These are phyloP conservation scores for Clarias magur DNA, from an alignment of 2,113 vertebrate genomes.

Conservation along the genomic window DNA sequence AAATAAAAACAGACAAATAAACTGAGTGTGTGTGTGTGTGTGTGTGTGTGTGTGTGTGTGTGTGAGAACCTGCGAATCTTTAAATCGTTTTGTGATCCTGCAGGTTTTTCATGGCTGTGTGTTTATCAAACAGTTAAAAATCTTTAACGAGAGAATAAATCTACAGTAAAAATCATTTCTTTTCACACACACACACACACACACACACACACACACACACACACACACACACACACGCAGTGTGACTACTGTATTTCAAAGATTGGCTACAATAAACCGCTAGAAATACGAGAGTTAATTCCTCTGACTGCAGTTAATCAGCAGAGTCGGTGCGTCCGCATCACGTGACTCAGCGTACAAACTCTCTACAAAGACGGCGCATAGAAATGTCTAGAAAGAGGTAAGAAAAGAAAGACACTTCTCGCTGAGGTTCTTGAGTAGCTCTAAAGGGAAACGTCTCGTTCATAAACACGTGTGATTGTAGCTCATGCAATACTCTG, in stretches of 20 bases:
- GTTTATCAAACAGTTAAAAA: slow-evolving; percentile 15
- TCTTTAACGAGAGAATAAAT: neutral
- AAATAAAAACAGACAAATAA: neutral
- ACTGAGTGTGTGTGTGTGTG: neutral
- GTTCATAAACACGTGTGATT: neutral
- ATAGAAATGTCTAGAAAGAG: slow-evolving; percentile 73
- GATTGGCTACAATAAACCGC: slow-evolving; percentile 28
- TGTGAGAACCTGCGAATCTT: neutral
- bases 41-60: slow-evolving; percentile 21
- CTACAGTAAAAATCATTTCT: neutral
- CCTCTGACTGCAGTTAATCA: neutral
- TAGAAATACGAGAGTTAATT: neutral
- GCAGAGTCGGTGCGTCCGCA: neutral
- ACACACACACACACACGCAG: neutral
- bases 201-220: neutral
- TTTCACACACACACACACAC: neutral
- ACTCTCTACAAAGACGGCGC: slow-evolving; percentile 68
- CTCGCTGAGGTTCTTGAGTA: slow-evolving; percentile 46
- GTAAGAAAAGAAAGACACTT: slow-evolving; percentile 58
- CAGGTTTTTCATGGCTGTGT: slow-evolving; percentile 8
- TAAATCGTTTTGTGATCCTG: slow-evolving; percentile 32
- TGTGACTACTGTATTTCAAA: slow-evolving; percentile 25
- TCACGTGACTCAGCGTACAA: slow-evolving; percentile 43
- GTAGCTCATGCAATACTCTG: slow-evolving; percentile 12
- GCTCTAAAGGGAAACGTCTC: slow-evolving; percentile 16